Evolutionary conservation across 2,113 vertebrate species (phyloP).

Genomic region (Ascaphus truei): DNA sequence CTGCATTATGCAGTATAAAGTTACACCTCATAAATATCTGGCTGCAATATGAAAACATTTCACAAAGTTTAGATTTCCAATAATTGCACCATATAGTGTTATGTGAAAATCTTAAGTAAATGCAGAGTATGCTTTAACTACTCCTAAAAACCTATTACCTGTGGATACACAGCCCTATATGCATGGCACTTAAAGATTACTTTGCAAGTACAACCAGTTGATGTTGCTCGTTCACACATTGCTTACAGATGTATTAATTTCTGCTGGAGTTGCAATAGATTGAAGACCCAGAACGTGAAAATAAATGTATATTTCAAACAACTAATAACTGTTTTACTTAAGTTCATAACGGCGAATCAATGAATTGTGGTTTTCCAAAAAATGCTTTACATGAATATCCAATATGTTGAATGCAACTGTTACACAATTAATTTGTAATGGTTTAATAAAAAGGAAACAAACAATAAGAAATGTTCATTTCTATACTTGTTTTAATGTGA

Average conservation of each 20-base stretch:
- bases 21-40: conserved; percentile 32
- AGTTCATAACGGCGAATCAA: no score
- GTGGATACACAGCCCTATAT: not conserved
- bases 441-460: no score
- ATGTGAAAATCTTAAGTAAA: not conserved
- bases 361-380: no score
- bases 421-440: no score
- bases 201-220: not conserved
- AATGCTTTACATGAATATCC: no score
- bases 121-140: not conserved
- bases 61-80: conserved; percentile 28
- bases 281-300: no score
- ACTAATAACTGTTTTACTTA: no score
- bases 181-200: not conserved
- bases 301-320: no score
- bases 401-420: no score
- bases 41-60: conserved; percentile 38
- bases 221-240: not conserved
- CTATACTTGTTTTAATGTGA: no score
- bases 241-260: not conserved
- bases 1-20: conserved; percentile 15
- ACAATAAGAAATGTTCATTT: no score
- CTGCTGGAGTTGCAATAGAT: no score
- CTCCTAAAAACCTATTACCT: conserved; percentile 7
- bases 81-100: conserved; percentile 30